These are phyloP conservation scores for Microctenopoma steveboyesi DNA, from an alignment of 2,797 vertebrate genomes.

Conservation along the genomic window DNA sequence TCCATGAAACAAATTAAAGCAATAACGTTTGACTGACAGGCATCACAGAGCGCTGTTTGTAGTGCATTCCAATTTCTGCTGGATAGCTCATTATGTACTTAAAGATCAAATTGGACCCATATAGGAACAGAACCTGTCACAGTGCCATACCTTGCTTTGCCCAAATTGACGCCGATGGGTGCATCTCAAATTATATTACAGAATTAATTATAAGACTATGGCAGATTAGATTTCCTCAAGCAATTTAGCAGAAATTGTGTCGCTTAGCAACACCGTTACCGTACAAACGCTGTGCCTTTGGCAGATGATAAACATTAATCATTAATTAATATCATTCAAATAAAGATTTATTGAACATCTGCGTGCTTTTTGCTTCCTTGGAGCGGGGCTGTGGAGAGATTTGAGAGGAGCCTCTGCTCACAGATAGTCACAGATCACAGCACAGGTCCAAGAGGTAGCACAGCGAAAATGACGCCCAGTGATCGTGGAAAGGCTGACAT, in stretches of 20 bases:
- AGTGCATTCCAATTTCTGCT: slow-evolving; percentile 27
- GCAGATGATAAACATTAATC: slow-evolving; percentile 62
- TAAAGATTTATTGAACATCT: slow-evolving; percentile 51
- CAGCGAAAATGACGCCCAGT: slow-evolving; percentile 33
- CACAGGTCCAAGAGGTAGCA: slow-evolving; percentile 41
- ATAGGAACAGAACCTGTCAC: slow-evolving; percentile 51
- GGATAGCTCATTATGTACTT: slow-evolving; percentile 54
- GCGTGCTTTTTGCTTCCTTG: slow-evolving; percentile 14
- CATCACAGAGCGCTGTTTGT: slow-evolving; percentile 35
- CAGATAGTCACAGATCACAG: slow-evolving; percentile 17
- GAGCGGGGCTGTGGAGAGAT: not conserved
- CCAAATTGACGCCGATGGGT: slow-evolving; percentile 60
- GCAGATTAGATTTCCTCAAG: slow-evolving; percentile 67
- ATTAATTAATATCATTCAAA: slow-evolving; percentile 65
- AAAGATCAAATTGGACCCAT: slow-evolving; percentile 52
- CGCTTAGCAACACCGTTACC: slow-evolving; percentile 72
- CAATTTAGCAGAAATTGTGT: slow-evolving; percentile 64
- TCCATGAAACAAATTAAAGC: slow-evolving; percentile 32
- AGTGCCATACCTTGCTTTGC: slow-evolving; percentile 52
- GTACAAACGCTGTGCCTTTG: slow-evolving; percentile 44
- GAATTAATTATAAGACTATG: slow-evolving; percentile 72
- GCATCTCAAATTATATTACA: slow-evolving; percentile 64
- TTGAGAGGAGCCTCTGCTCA: not conserved
- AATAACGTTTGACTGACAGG: slow-evolving; percentile 52
- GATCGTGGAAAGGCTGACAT: slow-evolving; percentile 57